These are phyloP conservation scores for Plagodis dolabraria DNA, from an alignment of 2,888 invertebrate genomes.

Conservation along the genomic window DNA sequence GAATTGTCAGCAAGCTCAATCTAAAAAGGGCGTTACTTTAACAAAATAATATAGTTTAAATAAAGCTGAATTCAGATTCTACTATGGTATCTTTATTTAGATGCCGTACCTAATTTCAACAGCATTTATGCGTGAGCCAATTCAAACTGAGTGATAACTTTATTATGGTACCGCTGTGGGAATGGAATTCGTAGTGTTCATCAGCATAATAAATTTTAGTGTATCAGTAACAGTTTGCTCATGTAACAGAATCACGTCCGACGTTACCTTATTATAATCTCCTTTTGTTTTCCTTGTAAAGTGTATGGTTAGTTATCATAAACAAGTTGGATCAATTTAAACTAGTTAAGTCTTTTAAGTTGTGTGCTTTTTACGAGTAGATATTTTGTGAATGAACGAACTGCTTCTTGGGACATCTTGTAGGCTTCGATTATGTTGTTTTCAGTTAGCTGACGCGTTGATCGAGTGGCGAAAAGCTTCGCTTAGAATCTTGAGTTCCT, in stretches of 20 bases:
- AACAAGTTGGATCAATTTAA: neutral
- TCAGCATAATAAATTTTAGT: slow-evolving; percentile 27
- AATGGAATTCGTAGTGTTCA: slow-evolving; percentile 25
- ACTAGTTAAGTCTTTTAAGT: no score
- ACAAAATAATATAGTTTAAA: no score
- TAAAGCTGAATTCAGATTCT: no score
- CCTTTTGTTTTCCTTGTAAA: slow-evolving; percentile 13
- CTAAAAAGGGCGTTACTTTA: no score
- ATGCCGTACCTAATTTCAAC: slow-evolving; percentile 13
- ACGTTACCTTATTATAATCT: slow-evolving; percentile 10
- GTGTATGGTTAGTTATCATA: neutral
- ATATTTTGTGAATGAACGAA: no score
- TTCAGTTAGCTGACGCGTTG: no score
- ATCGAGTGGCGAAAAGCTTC: no score
- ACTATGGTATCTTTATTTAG: neutral
- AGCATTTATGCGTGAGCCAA: slow-evolving; percentile 12
- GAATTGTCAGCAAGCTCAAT: no score
- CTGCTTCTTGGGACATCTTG: no score
- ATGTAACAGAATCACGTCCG: slow-evolving; percentile 17
- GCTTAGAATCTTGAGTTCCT: no score
- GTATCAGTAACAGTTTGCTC: slow-evolving; percentile 23
- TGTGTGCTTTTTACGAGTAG: no score
- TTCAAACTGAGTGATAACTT: slow-evolving; percentile 24
- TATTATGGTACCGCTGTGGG: slow-evolving; percentile 15
- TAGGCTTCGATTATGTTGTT: no score